These are phyloP conservation scores for Alfaro cultratus DNA, from an alignment of 2,797 vertebrate species.

Conservation along the genomic window DNA sequence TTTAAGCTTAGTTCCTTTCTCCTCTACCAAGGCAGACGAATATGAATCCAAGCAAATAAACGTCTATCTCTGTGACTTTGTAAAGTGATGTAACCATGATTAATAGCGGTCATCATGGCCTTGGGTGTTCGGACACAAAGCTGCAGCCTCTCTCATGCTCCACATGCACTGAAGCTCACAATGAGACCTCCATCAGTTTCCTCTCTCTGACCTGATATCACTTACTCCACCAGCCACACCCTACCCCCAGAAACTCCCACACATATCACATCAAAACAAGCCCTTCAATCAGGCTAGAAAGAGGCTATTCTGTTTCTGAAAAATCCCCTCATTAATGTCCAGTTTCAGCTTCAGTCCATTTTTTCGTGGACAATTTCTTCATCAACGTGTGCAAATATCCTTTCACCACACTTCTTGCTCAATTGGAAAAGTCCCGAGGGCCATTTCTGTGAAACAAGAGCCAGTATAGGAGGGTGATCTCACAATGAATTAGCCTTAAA, in stretches of 20 bases:
- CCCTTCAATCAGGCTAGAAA: slow-evolving; percentile 17
- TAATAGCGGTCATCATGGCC: slow-evolving; percentile 38
- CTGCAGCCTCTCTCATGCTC: slow-evolving; percentile 36
- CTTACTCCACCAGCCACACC: slow-evolving; percentile 54
- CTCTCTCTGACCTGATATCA: slow-evolving; percentile 39
- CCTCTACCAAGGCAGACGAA: not conserved
- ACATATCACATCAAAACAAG: slow-evolving; percentile 63
- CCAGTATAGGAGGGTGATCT: slow-evolving; percentile 28
- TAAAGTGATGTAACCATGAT: slow-evolving; percentile 12
- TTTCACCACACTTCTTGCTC: slow-evolving; percentile 6
- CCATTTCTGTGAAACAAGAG: slow-evolving; percentile 7
- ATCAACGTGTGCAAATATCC: not conserved
- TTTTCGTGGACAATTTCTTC: not conserved
- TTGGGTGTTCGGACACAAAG: slow-evolving; percentile 49
- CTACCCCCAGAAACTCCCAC: slow-evolving; percentile 71
- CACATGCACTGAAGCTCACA: slow-evolving; percentile 55
- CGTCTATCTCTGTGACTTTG: slow-evolving; percentile 26
- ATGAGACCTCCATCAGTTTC: slow-evolving; percentile 49
- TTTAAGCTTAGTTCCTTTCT: slow-evolving; percentile 24
- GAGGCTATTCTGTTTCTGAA: slow-evolving; percentile 57
- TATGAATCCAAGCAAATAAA: slow-evolving; percentile 27
- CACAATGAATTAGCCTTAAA: not conserved
- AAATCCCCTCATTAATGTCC: slow-evolving; percentile 45
- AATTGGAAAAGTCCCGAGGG: slow-evolving; percentile 18
- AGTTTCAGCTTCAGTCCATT: slow-evolving; percentile 35